These are phyloP conservation scores for Stegastes partitus DNA, from an alignment of 2,113 vertebrate species.

Conservation along the genomic window DNA sequence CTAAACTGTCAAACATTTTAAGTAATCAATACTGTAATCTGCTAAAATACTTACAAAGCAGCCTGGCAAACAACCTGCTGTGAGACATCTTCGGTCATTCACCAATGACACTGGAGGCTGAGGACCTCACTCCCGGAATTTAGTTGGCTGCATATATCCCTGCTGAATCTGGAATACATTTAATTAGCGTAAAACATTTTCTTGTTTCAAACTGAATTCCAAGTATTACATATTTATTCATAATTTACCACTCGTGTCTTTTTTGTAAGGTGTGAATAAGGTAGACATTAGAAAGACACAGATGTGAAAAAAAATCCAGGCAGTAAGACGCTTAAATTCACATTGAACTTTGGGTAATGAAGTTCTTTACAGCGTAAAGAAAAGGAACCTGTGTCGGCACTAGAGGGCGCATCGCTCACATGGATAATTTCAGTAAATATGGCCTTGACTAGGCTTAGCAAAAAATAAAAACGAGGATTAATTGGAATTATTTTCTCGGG, in stretches of 20 bases:
- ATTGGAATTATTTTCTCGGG: no score
- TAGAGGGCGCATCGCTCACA: conserved; percentile 38
- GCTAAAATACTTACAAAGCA: conserved; percentile 84
- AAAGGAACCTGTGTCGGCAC: background rate
- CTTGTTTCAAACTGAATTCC: fast-evolving
- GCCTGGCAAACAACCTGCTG: conserved; percentile 83
- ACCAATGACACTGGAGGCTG: conserved; percentile 85
- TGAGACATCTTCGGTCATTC: conserved; percentile 88
- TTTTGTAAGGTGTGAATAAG: no score
- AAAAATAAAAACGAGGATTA: no score
- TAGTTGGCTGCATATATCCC: conserved; percentile 62
- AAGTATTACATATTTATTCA: fast-evolving
- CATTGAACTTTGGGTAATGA: conserved; percentile 67
- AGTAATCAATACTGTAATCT: background rate
- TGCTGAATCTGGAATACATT: background rate
- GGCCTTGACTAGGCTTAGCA: background rate
- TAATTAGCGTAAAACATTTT: background rate
- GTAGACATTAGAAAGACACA: background rate
- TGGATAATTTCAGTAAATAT: background rate
- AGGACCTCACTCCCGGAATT: conserved; percentile 59
- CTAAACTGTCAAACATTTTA: background rate
- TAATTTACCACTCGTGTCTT: fast-evolving
- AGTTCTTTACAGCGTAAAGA: conserved; percentile 7
- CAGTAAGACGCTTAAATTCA: background rate
- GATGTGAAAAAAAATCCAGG: background rate